Evolutionary conservation across 2,113 vertebrate species (phyloP).

Genomic region (Plotosus lineatus): DNA sequence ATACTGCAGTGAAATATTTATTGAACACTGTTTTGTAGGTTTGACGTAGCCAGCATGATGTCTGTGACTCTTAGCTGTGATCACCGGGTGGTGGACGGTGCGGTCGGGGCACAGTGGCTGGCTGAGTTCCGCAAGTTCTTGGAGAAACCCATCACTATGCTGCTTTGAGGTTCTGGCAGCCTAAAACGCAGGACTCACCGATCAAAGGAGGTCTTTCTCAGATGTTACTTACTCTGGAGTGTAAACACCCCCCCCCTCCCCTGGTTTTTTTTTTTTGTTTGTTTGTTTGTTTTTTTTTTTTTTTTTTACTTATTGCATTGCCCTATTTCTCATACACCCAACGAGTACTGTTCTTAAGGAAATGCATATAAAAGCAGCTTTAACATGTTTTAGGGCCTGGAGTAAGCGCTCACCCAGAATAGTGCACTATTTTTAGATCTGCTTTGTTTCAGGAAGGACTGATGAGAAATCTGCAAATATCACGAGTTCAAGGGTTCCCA

Average conservation of each 20-base stretch:
- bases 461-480: slow-evolving; percentile 11
- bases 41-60: slow-evolving; percentile 91
- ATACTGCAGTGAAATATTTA: not conserved
- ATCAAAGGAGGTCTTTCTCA: slow-evolving; percentile 28
- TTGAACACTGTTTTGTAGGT: slow-evolving; percentile 69
- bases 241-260: too few species aligned
- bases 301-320: not conserved
- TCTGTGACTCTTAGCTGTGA: slow-evolving; percentile 83
- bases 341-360: slow-evolving; percentile 19
- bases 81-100: slow-evolving; percentile 54
- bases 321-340: not conserved
- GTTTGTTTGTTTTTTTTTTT: not conserved
- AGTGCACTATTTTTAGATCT: slow-evolving; percentile 14
- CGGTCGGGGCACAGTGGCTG: slow-evolving; percentile 54
- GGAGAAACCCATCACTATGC: slow-evolving; percentile 52
- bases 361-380: not conserved
- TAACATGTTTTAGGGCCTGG: slow-evolving; percentile 26
- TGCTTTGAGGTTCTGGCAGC: slow-evolving; percentile 36
- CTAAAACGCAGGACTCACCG: slow-evolving; percentile 33
- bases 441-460: slow-evolving; percentile 2
- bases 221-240: slow-evolving; percentile 27
- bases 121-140: slow-evolving; percentile 54
- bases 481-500: slow-evolving; percentile 11
- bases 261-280: not conserved
- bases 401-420: slow-evolving; percentile 17